Evolutionary conservation across 1,140 invertebrate species (phyloP).

Genomic region (Ceratosolen solmsi): DNA sequence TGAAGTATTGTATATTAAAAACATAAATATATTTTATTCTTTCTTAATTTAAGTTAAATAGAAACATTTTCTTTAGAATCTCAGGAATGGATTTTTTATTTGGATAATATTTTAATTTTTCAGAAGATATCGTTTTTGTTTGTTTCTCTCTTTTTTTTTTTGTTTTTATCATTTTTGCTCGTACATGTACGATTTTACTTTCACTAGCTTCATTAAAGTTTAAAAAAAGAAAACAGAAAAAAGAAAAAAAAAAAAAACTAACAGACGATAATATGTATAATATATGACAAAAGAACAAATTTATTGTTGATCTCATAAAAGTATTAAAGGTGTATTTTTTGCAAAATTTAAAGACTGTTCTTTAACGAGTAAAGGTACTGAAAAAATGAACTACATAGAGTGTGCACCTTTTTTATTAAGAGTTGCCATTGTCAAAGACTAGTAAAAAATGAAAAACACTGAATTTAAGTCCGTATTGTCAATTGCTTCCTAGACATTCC

Average conservation of each 20-base stretch:
- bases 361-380: not conserved
- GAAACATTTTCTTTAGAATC: not conserved
- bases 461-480: conserved; percentile 43
- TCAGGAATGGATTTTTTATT: conserved; percentile 1
- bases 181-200: not conserved
- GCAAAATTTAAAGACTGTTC: conserved; percentile 28
- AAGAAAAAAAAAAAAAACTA: not conserved
- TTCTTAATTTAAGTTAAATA: not conserved
- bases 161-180: conserved; percentile 31
- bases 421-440: conserved; percentile 46
- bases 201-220: not conserved
- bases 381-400: conserved; percentile 20
- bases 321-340: conserved; percentile 38
- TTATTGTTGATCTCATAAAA: conserved; percentile 16
- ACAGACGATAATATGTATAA: no score
- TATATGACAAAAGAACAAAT: not conserved
- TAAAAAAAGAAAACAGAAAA: not conserved
- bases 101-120: not conserved
- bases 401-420: conserved; percentile 30
- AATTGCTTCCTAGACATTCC: conserved; percentile 63
- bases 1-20: conserved; percentile 22
- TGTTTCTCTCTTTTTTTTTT: conserved; percentile 11
- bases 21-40: conserved; percentile 11
- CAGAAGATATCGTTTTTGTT: not conserved
- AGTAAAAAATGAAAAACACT: conserved; percentile 48